phyloP scores from a whole-genome alignment of 2,888 invertebrate genomes.

The Phalera bucephala region DNA sequence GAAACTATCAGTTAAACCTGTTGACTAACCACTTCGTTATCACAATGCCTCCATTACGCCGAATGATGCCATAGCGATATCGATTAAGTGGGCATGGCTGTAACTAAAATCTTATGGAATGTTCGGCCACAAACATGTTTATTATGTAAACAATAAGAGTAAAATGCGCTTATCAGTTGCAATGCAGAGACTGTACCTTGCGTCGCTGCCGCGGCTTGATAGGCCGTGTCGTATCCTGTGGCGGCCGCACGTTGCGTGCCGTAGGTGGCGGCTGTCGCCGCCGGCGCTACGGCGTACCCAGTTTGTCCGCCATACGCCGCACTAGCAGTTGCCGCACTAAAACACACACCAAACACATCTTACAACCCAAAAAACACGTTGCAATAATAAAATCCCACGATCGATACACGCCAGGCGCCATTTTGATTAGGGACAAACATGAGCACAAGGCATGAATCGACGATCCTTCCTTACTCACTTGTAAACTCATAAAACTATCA shows the following conservation, averaged over 20 bases:
- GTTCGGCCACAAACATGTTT: constrained; percentile 1
- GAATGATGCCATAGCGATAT: constrained; percentile 28
- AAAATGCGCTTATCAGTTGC: neutral
- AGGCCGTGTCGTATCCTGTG: constrained; percentile 92
- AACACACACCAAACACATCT: constrained; percentile 33
- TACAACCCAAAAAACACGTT: constrained; percentile 12
- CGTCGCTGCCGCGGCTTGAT: constrained; percentile 91
- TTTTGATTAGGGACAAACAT: constrained; percentile 72
- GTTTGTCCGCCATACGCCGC: constrained; percentile 93
- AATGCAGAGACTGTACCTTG: constrained; percentile 85
- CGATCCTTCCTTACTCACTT: constrained; percentile 17
- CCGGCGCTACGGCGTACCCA: constrained; percentile 92
- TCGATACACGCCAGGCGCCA: constrained; percentile 74
- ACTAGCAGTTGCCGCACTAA: constrained; percentile 88
- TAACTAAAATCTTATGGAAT: constrained; percentile 1
- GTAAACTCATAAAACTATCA: constrained; percentile 4
- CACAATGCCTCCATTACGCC: constrained; percentile 23
- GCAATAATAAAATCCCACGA: constrained; percentile 41
- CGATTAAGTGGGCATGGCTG: constrained; percentile 21
- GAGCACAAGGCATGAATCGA: constrained; percentile 59
- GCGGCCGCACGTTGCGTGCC: constrained; percentile 91
- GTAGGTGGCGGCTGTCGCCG: constrained; percentile 92
- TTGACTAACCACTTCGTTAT: constrained; percentile 1
- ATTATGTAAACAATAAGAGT: constrained; percentile 19
- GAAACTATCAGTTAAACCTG: constrained; percentile 11